Conservation (phyloP, 2,888 invertebrate species). For the Punctoribates punctum region DNA sequence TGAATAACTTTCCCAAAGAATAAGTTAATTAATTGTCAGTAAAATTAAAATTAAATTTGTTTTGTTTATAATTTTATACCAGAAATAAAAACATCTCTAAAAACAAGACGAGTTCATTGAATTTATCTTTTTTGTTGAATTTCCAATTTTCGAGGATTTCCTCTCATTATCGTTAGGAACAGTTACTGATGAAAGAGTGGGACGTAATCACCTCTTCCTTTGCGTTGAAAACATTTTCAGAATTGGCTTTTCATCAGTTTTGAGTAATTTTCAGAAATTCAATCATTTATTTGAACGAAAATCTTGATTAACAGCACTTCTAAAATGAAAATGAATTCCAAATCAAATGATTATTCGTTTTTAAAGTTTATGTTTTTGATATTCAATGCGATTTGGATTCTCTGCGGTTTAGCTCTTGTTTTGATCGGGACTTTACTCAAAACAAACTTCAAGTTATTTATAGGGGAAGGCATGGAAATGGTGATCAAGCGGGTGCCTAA, state of each 20-base stretch:
- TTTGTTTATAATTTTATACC: no score
- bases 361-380: slow-evolving; percentile 1
- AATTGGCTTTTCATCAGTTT: neutral
- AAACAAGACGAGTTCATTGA: slow-evolving; percentile 6
- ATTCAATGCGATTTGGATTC: slow-evolving; percentile 15
- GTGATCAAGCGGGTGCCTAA: slow-evolving; percentile 1
- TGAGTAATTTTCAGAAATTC: no score
- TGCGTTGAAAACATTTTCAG: neutral
- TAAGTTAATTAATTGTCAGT: no score
- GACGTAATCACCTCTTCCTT: neutral
- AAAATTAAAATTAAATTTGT: no score
- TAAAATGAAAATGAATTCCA: slow-evolving; percentile 4
- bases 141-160: no score
- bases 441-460: slow-evolving; percentile 6
- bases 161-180: no score
- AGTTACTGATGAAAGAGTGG: no score
- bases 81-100: neutral
- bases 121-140: no score
- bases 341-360: neutral
- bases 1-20: no score
- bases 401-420: slow-evolving; percentile 5
- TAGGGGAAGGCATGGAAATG: slow-evolving; percentile 23
- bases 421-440: slow-evolving; percentile 15
- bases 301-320: no score
- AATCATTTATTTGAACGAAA: neutral